These are phyloP conservation scores for Spisula solida DNA, from an alignment of 2,888 invertebrate species.

Conservation along the genomic window DNA sequence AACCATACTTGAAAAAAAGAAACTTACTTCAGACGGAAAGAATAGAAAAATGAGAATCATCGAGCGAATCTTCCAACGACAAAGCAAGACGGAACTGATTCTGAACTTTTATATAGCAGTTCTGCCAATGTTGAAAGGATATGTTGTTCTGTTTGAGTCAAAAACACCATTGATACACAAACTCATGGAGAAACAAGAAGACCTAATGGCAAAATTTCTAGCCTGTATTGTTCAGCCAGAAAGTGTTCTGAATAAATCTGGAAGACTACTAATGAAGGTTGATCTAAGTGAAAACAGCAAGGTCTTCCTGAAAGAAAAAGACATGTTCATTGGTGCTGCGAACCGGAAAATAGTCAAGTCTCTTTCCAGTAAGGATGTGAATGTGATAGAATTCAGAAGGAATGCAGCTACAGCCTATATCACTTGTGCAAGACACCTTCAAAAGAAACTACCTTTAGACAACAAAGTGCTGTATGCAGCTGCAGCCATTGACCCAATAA, in stretches of 20 bases:
- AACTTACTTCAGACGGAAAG: conserved; percentile 33
- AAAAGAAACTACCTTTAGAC: conserved; percentile 66
- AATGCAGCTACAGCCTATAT: conserved; percentile 49
- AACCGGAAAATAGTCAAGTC: neutral
- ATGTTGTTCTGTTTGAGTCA: conserved; percentile 44
- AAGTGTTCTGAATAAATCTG: neutral
- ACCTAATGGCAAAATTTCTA: neutral
- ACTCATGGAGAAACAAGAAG: neutral
- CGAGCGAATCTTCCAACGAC: conserved; percentile 33
- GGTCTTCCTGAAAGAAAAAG: neutral
- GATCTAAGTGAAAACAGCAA: neutral
- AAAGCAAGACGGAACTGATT: conserved; percentile 5
- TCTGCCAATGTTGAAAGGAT: conserved; percentile 34
- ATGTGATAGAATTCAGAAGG: neutral
- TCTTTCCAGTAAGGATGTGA: neutral
- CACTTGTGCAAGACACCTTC: conserved; percentile 52
- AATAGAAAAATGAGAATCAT: conserved; percentile 8
- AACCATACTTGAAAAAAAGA: neutral
- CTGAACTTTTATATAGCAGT: conserved; percentile 34
- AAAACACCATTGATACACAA: conserved; percentile 38
- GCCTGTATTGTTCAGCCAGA: neutral
- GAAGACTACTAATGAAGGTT: neutral
- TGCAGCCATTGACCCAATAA: conserved; percentile 62
- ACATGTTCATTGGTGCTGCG: neutral
- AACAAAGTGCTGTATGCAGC: conserved; percentile 56